Conservation (phyloP, 2,113 vertebrate genomes). For the Nycticryphes semicollaris region DNA sequence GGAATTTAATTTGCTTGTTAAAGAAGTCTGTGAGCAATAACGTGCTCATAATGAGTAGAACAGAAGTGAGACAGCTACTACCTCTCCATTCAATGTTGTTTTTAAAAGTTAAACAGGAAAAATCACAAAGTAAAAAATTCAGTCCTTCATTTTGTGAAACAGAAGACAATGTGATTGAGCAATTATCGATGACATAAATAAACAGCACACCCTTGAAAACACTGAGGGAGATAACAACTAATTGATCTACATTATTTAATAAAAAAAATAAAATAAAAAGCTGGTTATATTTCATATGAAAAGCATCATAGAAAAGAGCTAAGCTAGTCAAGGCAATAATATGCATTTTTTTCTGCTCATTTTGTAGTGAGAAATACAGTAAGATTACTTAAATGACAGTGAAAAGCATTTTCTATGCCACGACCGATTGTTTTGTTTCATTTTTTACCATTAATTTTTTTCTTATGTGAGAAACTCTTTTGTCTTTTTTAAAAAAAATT, state of each 20-base stretch:
- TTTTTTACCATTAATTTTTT: background rate
- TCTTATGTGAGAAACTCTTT: background rate
- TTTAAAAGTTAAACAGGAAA: constrained; percentile 10
- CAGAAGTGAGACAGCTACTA: background rate
- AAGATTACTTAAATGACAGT: background rate
- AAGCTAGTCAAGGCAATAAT: background rate
- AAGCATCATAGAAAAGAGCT: background rate
- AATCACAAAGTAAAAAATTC: background rate
- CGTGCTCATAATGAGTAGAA: background rate
- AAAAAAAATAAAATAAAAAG: background rate
- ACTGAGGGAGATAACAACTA: background rate
- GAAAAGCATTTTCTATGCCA: background rate
- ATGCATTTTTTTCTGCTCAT: background rate
- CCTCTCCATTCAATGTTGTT: background rate
- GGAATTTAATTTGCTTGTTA: background rate
- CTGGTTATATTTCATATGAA: background rate
- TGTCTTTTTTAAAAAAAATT: background rate
- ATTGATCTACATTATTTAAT: background rate
- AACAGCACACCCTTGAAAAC: background rate
- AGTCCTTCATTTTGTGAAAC: background rate
- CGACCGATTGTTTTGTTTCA: background rate
- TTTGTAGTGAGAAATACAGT: background rate
- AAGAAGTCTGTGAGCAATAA: background rate
- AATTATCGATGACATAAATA: background rate
- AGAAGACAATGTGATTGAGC: background rate